Evolutionary conservation across 2,888 invertebrate genomes (phyloP), one percentile per base, ranked within the genome.

Genomic region (Hybos culiciformis): DNA sequence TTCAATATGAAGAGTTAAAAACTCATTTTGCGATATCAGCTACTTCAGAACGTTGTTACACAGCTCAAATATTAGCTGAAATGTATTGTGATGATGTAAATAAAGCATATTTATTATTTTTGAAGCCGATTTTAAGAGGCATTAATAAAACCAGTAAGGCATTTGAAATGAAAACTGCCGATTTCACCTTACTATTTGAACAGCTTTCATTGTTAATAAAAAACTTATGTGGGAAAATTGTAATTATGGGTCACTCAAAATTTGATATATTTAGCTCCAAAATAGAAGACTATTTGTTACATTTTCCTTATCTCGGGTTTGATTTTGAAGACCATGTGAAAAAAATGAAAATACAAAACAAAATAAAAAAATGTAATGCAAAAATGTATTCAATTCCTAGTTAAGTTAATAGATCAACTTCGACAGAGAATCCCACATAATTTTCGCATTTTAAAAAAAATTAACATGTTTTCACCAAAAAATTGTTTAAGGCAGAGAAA

Each of bases 1-100:
- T 12, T 1, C 31, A 37, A 12, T 42, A 26, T 15, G 21, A 38
- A 32, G 42, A 42, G 18, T 32, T 42, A 32, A 32, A 31, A 21
- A 42, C 37, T 15, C 31, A 37, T 21, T 42, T 42, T 21, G 19
- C 8, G 5, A 37, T 42, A 3, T 18, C 15, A 17, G 11, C 14
- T 8, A 15, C 18, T 9, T 5, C 8, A 14, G 31, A 31, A 31
- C 18, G 31, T 20, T 31, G 32, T 32, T 21, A 31, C 9, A 31
- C 23, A 8, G 42, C 38, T 9, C 3, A 26, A 12, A 37, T 38
- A 2, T 26, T 42, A 21, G 14, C 14, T 5, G 5, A 32, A 32
- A 32, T 37, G 20, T 42, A 32, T 12, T n/a, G 11, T 4, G 21
- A 37, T 12, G 20, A 37, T 1, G n/a, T 17, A 5, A 32, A 31